These are phyloP conservation scores for Podiceps cristatus DNA, from an alignment of 2,113 vertebrate genomes.

Conservation along the genomic window DNA sequence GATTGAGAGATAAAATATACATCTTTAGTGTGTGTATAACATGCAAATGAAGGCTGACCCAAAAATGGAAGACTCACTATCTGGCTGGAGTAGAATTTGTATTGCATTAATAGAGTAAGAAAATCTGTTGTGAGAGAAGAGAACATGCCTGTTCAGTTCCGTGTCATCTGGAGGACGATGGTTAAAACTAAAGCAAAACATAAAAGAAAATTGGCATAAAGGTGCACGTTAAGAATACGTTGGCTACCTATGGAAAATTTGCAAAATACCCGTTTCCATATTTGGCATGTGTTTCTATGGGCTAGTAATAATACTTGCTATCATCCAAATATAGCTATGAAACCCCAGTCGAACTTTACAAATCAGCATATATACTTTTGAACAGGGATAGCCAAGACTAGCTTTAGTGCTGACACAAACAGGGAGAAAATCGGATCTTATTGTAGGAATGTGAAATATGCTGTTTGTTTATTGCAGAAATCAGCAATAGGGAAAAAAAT, in stretches of 20 bases:
- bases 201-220: neutral
- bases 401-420: neutral
- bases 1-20: conserved; percentile 77
- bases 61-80: conserved; percentile 66
- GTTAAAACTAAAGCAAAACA: conserved; percentile 18
- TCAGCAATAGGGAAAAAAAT: neutral
- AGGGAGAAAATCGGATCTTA: neutral
- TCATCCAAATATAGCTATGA: neutral
- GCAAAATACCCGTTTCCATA: neutral
- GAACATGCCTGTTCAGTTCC: neutral
- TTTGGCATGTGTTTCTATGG: neutral
- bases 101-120: neutral
- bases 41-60: conserved; percentile 82
- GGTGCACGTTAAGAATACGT: neutral
- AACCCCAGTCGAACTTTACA: neutral
- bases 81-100: conserved; percentile 1
- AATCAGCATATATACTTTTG: neutral
- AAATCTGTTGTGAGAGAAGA: conserved; percentile 3
- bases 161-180: neutral
- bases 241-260: neutral
- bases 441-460: neutral
- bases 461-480: neutral
- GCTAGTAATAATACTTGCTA: neutral
- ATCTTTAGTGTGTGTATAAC: conserved; percentile 78
- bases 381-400: neutral